Conservation (phyloP, 2,888 invertebrate genomes). For the Leucophenga maculata region DNA sequence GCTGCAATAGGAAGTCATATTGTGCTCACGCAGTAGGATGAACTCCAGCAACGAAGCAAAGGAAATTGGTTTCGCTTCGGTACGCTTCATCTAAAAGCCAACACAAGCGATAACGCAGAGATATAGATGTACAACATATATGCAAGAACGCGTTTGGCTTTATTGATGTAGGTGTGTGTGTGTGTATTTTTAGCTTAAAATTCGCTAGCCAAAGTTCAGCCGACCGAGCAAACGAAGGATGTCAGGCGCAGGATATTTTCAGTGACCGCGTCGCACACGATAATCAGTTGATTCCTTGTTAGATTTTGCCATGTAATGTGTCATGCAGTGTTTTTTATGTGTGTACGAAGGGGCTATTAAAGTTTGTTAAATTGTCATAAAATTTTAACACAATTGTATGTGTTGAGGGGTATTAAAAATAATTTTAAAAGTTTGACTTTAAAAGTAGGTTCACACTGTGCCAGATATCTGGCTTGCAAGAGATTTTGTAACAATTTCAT, state of each 20-base stretch:
- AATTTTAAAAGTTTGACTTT: too few species aligned
- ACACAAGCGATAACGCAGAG: background rate
- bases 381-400: too few species aligned
- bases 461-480: too few species aligned
- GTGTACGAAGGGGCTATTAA: background rate
- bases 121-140: background rate
- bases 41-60: conserved; percentile 49
- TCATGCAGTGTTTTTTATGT: background rate
- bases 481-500: too few species aligned
- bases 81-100: conserved; percentile 55
- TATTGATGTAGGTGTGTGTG: background rate
- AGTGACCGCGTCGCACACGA: conserved; percentile 65
- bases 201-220: background rate
- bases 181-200: background rate
- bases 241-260: conserved; percentile 57
- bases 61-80: conserved; percentile 64
- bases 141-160: background rate
- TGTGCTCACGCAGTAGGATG: conserved; percentile 28
- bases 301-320: background rate
- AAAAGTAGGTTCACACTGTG: too few species aligned
- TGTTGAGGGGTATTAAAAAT: too few species aligned
- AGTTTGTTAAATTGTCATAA: too few species aligned
- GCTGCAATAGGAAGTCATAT: conserved; percentile 55
- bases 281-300: conserved; percentile 52
- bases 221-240: conserved; percentile 34